Base-by-base conservation (phyloP, 2,797 vertebrate genomes). In the Chaenodraco wilsoni region DNA sequence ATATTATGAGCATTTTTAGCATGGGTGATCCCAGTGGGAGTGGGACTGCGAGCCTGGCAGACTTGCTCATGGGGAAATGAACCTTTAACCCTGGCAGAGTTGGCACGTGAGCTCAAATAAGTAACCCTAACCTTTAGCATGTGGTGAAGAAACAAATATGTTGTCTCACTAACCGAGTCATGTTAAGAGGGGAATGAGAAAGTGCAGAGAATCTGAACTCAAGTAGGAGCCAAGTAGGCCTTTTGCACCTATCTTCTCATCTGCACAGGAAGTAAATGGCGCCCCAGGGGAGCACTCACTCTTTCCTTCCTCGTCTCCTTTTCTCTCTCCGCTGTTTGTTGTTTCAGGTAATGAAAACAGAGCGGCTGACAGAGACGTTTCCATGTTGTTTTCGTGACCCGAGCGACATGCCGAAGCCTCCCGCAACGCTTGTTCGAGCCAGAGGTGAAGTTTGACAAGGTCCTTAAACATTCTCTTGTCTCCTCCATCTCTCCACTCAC, bases 321-420 rank as follows among this genome's bases (percentile, higher is more conserved):
- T 61, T 72, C 77, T 54, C 70, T 75, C 81, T 57, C 63, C 3
- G 7, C 78, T 91, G 89, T 93, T 93, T 93, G 90, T 93, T 93
- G 70, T 90, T 75, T 78, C 86, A 92, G 90, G 91, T 94, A 92
- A 93, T 92, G 89, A 87, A 94, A 95, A 94, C 94, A 95, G 72
- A 93, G 92, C 50, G 86, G 87, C 92, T 87, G 88, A 94, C 88
- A 86, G 91, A 91, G 93, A 85, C 70, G 84, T 91, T 88, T 85
- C 88, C 87, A 72, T 90, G 88, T 91, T 92, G 83, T 90, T 91
- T 89, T 82, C 65, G 37, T 84, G 89, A 91, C 88, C 92, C 58
- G 37, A 48, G 72, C 87, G 70, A 94, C 88, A 81, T 73, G 92
- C 86, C 91, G 76, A 79, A 87, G 90, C 85, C 92, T 80, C 90